Percentiles rank a stretch among this genome's conserved stretches.
These are phyloP conservation scores for Brachionichthys hirsutus DNA, from an alignment of 2,113 vertebrate species.

Conservation along the genomic window DNA sequence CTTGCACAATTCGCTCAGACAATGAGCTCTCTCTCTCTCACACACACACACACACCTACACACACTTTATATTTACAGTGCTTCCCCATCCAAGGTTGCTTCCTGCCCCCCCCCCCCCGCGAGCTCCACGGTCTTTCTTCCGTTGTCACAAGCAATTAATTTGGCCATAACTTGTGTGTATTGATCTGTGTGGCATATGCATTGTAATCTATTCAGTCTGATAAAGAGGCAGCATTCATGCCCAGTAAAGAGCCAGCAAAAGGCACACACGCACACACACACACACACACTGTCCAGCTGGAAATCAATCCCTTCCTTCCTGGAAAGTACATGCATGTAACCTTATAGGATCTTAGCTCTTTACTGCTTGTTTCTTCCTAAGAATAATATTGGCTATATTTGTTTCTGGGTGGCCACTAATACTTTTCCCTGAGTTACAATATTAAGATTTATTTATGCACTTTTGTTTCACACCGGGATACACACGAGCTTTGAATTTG, in stretches of 20 bases:
- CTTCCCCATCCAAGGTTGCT: slow-evolving; percentile 16
- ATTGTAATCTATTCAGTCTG: slow-evolving; percentile 76
- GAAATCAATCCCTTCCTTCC: slow-evolving; percentile 46
- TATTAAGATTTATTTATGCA: neutral
- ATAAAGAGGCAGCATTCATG: slow-evolving; percentile 65
- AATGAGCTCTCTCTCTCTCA: slow-evolving; percentile 4
- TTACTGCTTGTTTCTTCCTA: neutral
- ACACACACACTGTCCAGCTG: slow-evolving; percentile 6
- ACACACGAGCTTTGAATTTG: slow-evolving; percentile 38
- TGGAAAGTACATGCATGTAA: slow-evolving; percentile 29
- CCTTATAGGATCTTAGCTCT: neutral
- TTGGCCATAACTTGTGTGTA: slow-evolving; percentile 74
- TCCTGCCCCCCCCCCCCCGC: slow-evolving; percentile 32
- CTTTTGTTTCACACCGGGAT: slow-evolving; percentile 10
- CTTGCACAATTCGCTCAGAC: slow-evolving; percentile 41
- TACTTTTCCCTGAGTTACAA: slow-evolving; percentile 12
- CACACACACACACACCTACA: slow-evolving; percentile 11
- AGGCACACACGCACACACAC: slow-evolving; percentile 8
- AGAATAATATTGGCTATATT: neutral
- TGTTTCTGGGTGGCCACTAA: slow-evolving; percentile 11
- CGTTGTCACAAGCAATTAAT: slow-evolving; percentile 79
- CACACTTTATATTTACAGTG: slow-evolving; percentile 9
- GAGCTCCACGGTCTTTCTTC: slow-evolving; percentile 53
- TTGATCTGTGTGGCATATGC: slow-evolving; percentile 73
- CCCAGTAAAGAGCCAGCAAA: slow-evolving; percentile 49